Percentiles rank a stretch among this genome's conserved stretches.
These are phyloP conservation scores for Tenthredo scrophulariae DNA, from an alignment of 2,888 invertebrate species.

Conservation along the genomic window DNA sequence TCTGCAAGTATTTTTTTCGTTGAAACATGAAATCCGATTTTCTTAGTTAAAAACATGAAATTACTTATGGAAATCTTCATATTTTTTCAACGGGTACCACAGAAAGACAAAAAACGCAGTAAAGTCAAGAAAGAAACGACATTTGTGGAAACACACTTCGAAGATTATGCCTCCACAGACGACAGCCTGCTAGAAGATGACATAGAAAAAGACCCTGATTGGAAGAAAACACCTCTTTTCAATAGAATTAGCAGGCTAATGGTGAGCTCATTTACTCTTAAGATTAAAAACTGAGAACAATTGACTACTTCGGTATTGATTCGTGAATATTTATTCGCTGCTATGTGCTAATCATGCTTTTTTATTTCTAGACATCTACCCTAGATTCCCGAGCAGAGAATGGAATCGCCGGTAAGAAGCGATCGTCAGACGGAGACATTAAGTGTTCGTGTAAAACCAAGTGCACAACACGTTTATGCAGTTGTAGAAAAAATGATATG, in stretches of 20 bases:
- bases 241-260: constrained; percentile 76
- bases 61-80: neutral
- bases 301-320: neutral
- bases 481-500: constrained; percentile 80
- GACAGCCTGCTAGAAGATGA: constrained; percentile 74
- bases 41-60: neutral
- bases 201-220: constrained; percentile 83
- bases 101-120: neutral
- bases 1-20: constrained; percentile 51
- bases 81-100: constrained; percentile 7
- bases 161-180: constrained; percentile 62
- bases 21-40: constrained; percentile 66
- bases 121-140: constrained; percentile 63
- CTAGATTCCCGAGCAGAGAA: constrained; percentile 77
- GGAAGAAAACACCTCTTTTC: constrained; percentile 84
- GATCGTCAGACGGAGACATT: constrained; percentile 81
- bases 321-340: neutral
- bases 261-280: constrained; percentile 62
- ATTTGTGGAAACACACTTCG: constrained; percentile 62
- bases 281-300: neutral
- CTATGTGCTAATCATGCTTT: constrained; percentile 47
- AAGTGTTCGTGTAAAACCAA: constrained; percentile 83
- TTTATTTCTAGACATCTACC: constrained; percentile 61
- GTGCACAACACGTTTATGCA: constrained; percentile 82
- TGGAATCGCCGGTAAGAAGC: constrained; percentile 76